Percentiles rank a stretch among this genome's conserved stretches.
phyloP scores from a whole-genome alignment of 2,888 invertebrate species.

The Parapristionchus giblindavisi region DNA sequence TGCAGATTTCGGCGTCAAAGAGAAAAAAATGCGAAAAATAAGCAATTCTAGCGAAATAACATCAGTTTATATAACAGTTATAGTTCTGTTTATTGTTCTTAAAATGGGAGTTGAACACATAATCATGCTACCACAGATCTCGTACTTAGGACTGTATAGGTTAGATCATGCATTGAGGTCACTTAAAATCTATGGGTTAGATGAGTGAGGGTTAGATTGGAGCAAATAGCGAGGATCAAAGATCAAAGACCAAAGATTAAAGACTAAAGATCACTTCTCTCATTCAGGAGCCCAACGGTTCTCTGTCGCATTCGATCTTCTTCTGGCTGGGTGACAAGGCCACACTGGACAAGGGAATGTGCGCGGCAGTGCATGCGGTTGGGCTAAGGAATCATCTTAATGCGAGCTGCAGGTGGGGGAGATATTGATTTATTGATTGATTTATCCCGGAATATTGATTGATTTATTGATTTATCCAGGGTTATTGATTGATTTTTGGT shows the following conservation, averaged over 20 bases:
- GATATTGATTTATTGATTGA: background rate
- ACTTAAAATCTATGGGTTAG: background rate
- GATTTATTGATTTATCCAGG: background rate
- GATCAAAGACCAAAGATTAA: too few species aligned
- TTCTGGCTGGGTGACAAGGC: conserved; percentile 95
- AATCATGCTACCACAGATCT: too few species aligned
- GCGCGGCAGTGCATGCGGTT: conserved; percentile 97
- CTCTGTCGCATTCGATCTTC: conserved; percentile 91
- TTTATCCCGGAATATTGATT: conserved; percentile 5
- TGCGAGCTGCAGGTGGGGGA: conserved; percentile 74
- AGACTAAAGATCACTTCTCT: too few species aligned
- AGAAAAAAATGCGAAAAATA: too few species aligned
- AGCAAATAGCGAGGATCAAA: background rate
- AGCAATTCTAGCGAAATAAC: too few species aligned
- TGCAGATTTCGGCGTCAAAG: too few species aligned
- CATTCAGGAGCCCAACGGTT: conserved; percentile 72
- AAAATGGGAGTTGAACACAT: too few species aligned
- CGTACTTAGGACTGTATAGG: too few species aligned
- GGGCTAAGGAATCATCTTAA: conserved; percentile 94
- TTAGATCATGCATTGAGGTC: too few species aligned
- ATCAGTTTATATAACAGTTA: too few species aligned
- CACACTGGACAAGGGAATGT: conserved; percentile 88
- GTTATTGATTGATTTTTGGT: background rate
- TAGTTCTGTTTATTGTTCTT: too few species aligned
- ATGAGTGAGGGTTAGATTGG: background rate